phyloP scores from a whole-genome alignment of 2,113 vertebrate species.

The Pardalotus punctatus region DNA sequence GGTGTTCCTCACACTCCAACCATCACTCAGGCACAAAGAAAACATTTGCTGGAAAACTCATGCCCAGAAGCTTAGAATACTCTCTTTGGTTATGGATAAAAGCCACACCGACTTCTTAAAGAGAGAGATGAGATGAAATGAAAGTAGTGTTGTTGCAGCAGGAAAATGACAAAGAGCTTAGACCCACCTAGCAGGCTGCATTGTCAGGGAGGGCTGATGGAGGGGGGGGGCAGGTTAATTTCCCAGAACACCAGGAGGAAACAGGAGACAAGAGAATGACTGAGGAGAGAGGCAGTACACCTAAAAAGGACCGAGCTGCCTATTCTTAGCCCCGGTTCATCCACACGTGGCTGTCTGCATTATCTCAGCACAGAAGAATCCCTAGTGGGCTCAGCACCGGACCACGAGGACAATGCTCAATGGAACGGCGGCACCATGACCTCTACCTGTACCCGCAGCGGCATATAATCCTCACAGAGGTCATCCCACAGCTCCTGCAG shows the following conservation, averaged over 20 bases:
- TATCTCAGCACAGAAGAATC: conserved; percentile 48
- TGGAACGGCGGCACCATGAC: not conserved
- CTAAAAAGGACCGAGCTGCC: conserved; percentile 15
- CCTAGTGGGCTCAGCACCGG: not conserved
- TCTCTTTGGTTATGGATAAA: not conserved
- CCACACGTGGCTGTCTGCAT: not conserved
- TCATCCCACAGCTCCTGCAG: conserved; percentile 89
- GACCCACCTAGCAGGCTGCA: not conserved
- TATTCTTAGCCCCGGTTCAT: conserved; percentile 39
- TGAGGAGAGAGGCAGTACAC: not conserved
- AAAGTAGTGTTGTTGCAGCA: not conserved
- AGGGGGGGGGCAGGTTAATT: not conserved
- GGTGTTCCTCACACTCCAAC: not conserved
- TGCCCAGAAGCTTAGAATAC: not conserved
- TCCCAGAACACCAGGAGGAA: not conserved
- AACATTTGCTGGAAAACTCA: not conserved
- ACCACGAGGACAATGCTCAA: not conserved
- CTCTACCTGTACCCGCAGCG: conserved; percentile 85
- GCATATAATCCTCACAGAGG: conserved; percentile 83
- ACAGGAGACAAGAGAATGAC: not conserved
- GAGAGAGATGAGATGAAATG: not conserved
- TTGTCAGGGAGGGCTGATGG: not conserved
- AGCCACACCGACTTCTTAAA: not conserved
- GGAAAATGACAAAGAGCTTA: not conserved
- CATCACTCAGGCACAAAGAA: not conserved